Evolutionary conservation across 2,113 vertebrate species (phyloP), one percentile per base, ranked within the genome.

Genomic region (Asarcornis scutulata): DNA sequence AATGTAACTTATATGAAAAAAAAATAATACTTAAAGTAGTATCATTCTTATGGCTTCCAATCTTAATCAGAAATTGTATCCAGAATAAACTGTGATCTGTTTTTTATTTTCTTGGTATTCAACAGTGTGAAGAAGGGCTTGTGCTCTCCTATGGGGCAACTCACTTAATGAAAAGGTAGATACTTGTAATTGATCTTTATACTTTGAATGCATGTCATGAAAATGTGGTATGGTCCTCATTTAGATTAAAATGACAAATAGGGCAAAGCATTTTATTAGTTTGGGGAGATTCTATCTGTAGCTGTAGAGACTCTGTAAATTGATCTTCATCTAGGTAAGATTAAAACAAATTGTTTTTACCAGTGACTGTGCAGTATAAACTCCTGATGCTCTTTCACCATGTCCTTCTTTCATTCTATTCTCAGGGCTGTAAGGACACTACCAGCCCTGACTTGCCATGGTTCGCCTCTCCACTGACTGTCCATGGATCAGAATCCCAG

Each of bases 11-110:
- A 1, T 34, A 36, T 11, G 10, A 58, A 74, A 90, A 83, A 84
- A 25, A 0, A 0, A 3, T 11, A 40, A 40, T 13, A 13, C 0
- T 3, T 42, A 69, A 53, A 34, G 53, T 50, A n/a, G 1, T 36
- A 17, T 46, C 1, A 27, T 73, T 88, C 73, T 79, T 88, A 34
- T 8, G 38, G 6, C 3, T 79, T 68, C 20, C 68, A 7, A 4
- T 79, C 26, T 87, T 89, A 36, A 59, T 84, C 23, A 59, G 56
- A 87, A 91, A 59, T 78, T 3, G 6, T 58, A 44, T 42, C 44
- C 1, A 6, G 50, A 71, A 86, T 44, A 15, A 69, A 14, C 5
- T 21, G 11, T 16, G 3, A 17, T 79, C 17, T 83, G 7, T 68
- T 72, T 12, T 53, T 86, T 76, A 64, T 75, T 83, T 92, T 18